A percentile compares a stretch with the other conserved stretches of the same genome.
Evolutionary conservation across 2,888 invertebrate species (phyloP).

Genomic region (Vannuccia rotundouncinata): DNA sequence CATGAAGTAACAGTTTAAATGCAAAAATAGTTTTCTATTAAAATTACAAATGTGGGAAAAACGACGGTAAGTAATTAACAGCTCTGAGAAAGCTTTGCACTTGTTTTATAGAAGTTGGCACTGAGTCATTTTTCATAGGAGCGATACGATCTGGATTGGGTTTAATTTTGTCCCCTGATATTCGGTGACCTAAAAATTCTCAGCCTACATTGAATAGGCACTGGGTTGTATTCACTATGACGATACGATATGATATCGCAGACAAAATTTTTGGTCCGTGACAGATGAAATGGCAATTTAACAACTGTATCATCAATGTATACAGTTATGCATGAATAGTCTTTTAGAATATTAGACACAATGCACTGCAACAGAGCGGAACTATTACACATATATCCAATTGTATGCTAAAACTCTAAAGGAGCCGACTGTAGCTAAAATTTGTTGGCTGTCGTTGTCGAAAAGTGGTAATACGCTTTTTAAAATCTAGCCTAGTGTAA

Average conservation of each 20-base stretch:
- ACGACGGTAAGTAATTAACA: background rate
- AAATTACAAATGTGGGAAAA: background rate
- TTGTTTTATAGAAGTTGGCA: background rate
- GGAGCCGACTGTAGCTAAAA: too few relatives aligned
- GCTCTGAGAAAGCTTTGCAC: background rate
- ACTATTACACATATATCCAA: too few relatives aligned
- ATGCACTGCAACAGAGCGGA: too few relatives aligned
- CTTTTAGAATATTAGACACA: too few relatives aligned
- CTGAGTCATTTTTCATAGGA: background rate
- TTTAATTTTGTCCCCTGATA: background rate
- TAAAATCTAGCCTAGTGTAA: too few relatives aligned
- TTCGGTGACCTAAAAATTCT: background rate
- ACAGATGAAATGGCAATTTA: background rate
- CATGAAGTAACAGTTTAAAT: too few relatives aligned
- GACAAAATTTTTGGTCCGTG: background rate
- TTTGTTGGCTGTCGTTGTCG: too few relatives aligned
- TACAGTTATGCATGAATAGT: too few relatives aligned
- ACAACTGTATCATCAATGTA: too few relatives aligned
- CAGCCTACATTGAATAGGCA: background rate
- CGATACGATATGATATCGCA: background rate
- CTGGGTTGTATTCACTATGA: background rate
- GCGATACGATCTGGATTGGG: background rate
- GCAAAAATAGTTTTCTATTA: too few relatives aligned
- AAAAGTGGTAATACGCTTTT: too few relatives aligned
- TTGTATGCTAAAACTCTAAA: too few relatives aligned